Evolutionary conservation across 2,797 vertebrate genomes (phyloP).

Genomic region (Manis javanica): DNA sequence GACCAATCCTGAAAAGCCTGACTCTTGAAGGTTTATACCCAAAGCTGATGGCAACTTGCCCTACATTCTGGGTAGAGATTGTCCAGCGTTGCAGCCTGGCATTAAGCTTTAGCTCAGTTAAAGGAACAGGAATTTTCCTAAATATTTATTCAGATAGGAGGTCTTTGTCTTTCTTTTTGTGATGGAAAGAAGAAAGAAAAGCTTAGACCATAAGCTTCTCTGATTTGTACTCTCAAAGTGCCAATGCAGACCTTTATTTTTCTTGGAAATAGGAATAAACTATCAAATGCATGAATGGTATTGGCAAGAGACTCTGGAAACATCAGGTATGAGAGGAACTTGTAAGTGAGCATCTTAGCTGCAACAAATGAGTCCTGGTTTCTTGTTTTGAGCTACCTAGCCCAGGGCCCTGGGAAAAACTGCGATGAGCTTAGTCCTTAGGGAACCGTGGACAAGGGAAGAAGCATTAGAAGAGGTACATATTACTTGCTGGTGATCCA

Average conservation of each 20-base stretch:
- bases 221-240: background rate
- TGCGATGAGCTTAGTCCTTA: background rate
- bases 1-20: background rate
- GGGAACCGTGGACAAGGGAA: background rate
- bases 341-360: background rate
- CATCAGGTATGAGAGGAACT: background rate
- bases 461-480: background rate
- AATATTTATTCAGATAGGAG: slow-evolving; percentile 4
- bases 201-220: background rate
- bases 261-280: slow-evolving; percentile 2
- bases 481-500: background rate
- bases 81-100: background rate
- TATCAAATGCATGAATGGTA: background rate
- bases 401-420: background rate
- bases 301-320: background rate
- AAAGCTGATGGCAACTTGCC: background rate
- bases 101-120: background rate
- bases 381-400: background rate
- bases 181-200: background rate
- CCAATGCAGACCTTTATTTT: background rate
- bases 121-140: background rate
- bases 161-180: background rate
- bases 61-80: background rate
- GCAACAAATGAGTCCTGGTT: background rate
- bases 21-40: background rate